Evolutionary conservation across 2,888 invertebrate genomes (phyloP).

Genomic region (Conistra vaccinii): DNA sequence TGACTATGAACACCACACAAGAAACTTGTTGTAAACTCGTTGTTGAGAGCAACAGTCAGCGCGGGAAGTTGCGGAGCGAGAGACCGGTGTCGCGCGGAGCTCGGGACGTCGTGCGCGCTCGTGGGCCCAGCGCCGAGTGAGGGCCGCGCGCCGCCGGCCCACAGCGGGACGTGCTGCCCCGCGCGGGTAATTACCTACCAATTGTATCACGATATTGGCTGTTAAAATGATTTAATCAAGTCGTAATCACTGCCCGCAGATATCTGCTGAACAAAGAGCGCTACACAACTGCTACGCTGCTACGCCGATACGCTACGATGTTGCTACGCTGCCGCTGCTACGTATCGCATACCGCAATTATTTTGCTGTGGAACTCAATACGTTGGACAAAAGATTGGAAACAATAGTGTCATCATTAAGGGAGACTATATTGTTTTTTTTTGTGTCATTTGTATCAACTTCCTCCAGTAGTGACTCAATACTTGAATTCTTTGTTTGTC

Average conservation of each 20-base stretch:
- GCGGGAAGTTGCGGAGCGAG: slow-evolving; percentile 22
- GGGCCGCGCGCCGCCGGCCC: slow-evolving; percentile 5
- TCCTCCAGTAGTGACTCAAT: not conserved
- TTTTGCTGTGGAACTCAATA: not conserved
- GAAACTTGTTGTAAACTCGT: slow-evolving; percentile 16
- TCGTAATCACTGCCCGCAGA: slow-evolving; percentile 19
- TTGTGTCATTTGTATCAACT: not conserved
- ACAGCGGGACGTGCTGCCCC: slow-evolving; percentile 4
- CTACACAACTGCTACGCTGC: slow-evolving; percentile 5
- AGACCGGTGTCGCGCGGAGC: not conserved
- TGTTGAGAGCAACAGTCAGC: slow-evolving; percentile 12
- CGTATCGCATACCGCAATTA: not conserved
- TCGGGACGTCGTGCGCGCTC: slow-evolving; percentile 4
- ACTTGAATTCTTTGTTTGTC: not conserved
- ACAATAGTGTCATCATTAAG: slow-evolving; percentile 21
- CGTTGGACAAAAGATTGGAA: slow-evolving; percentile 9
- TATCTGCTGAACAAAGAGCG: slow-evolving; percentile 14
- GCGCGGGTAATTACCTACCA: slow-evolving; percentile 25
- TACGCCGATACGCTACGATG: not conserved
- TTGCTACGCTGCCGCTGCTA: slow-evolving; percentile 12
- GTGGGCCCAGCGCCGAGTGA: slow-evolving; percentile 23
- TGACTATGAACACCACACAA: slow-evolving; percentile 27
- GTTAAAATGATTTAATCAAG: slow-evolving; percentile 43
- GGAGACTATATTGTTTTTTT: not conserved
- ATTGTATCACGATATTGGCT: slow-evolving; percentile 38